phyloP scores from a whole-genome alignment of 2,113 vertebrate species.

The Forbesichthys papilliferus region DNA sequence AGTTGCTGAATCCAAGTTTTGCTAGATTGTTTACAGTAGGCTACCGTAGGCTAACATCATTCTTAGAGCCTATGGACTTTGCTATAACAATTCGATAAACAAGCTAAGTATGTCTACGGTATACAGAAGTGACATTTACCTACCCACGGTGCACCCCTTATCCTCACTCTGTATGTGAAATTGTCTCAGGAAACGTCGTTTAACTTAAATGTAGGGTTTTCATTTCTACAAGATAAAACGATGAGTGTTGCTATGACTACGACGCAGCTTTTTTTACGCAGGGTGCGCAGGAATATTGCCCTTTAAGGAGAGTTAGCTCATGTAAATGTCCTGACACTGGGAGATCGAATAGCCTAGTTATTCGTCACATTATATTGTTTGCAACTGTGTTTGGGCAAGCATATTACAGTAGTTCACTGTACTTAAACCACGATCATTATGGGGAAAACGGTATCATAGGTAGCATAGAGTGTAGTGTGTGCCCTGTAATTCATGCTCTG shows the following conservation, averaged over 20 bases:
- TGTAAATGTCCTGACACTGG: too few relatives aligned
- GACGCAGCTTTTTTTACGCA: conserved; percentile 14
- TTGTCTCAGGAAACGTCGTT: not conserved
- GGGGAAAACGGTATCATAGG: too few relatives aligned
- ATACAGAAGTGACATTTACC: conserved; percentile 19
- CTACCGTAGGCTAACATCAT: too few relatives aligned
- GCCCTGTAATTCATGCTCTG: too few relatives aligned
- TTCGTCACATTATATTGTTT: conserved; percentile 35
- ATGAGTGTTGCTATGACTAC: conserved; percentile 54
- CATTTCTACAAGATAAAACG: not conserved
- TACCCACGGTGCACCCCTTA: conserved; percentile 51
- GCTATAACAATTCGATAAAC: too few relatives aligned
- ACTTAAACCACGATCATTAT: too few relatives aligned
- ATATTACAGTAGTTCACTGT: conserved; percentile 42
- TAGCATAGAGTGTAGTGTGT: too few relatives aligned
- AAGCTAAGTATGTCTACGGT: too few relatives aligned
- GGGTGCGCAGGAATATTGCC: not conserved
- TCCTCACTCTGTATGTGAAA: not conserved
- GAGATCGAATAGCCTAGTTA: conserved; percentile 8
- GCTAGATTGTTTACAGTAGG: too few relatives aligned
- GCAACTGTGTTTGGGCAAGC: conserved; percentile 47
- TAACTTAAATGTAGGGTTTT: not conserved
- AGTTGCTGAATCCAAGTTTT: too few relatives aligned
- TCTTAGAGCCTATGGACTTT: not conserved
- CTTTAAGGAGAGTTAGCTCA: too few relatives aligned